Evolutionary conservation across 1,140 invertebrate species (phyloP), one percentile per base, ranked within the genome.

Genomic region (Elymnias hypermnestra): DNA sequence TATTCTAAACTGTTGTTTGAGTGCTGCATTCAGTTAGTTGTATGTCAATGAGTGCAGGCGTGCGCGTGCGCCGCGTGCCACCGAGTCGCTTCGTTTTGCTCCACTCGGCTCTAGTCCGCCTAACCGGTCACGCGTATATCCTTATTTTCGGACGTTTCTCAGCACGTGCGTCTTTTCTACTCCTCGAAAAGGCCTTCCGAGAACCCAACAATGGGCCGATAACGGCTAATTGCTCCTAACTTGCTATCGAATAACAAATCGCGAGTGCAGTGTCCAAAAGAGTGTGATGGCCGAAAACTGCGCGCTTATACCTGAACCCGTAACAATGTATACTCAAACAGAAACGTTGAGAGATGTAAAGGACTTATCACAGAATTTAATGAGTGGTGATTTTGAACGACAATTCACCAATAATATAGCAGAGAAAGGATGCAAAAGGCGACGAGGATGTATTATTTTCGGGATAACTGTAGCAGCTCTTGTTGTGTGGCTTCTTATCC

Each of bases 321-420:
- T 56, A 47, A 60, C 60, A n/a, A 79, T 79, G 73, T 76, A 82
- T 46, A 76, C 73, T 1, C 73, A 78, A 46, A 68, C 72, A 17
- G 73, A 77, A 28, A 41, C 62, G 14, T 54, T 72, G 48, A 79
- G 70, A 40, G 73, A 83, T 39, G 59, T 52, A 8, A 72, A 74
- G 58, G 81, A 84, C 57, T 56, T 73, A 58, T 75, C 76, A 3
- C 73, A 81, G 61, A 84, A 81, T 36, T 67, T 84, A 63, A 74
- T 84, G 62, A 72, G 74, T 39, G 75, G 76, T 38, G 75, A 84
- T 31, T 82, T 76, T 42, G 81, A 84, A 49, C 67, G 67, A 37
- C 76, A 77, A 48, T 83, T 73, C 42, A 60, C 56, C 7, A 60
- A 53, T 10, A 14, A 36, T 6, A 36, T 36, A 8, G 55, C 50